Conservation (phyloP, 2,888 invertebrate genomes). For the Mythimna ferrago region DNA sequence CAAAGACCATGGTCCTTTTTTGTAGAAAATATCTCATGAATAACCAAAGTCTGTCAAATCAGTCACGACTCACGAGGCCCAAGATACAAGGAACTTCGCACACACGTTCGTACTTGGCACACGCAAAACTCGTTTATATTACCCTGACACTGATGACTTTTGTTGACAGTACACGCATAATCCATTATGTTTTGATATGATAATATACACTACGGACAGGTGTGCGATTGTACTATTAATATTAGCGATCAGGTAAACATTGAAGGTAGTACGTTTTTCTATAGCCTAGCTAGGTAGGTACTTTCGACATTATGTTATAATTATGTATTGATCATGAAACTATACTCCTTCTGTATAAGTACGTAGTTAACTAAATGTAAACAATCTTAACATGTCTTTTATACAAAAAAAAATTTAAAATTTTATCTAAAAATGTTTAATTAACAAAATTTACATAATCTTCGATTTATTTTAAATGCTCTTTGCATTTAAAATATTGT, state of each 20-base stretch:
- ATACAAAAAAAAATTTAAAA: too few species aligned
- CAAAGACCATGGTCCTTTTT: not conserved
- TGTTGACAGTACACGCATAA: conserved; percentile 13
- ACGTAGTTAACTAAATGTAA: too few species aligned
- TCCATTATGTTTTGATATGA: conserved; percentile 28
- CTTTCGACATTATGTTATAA: conserved; percentile 12
- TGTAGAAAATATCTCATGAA: not conserved
- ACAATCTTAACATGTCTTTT: too few species aligned
- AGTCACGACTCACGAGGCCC: too few species aligned
- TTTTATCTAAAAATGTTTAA: too few species aligned
- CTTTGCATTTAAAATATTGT: too few species aligned
- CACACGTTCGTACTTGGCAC: not conserved
- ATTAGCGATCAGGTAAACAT: conserved; percentile 28
- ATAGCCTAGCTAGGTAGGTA: not conserved
- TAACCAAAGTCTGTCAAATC: not conserved
- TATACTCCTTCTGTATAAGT: too few species aligned
- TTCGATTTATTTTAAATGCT: too few species aligned
- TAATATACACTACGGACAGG: conserved; percentile 35
- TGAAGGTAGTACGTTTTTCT: conserved; percentile 1
- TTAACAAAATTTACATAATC: too few species aligned
- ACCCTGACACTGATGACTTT: conserved; percentile 3
- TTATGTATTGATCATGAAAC: too few species aligned
- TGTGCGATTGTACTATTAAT: conserved; percentile 35
- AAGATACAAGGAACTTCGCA: not conserved
- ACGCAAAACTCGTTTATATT: not conserved